Base-by-base conservation (phyloP, 2,797 vertebrate species). In the Microcaecilia unicolor region DNA sequence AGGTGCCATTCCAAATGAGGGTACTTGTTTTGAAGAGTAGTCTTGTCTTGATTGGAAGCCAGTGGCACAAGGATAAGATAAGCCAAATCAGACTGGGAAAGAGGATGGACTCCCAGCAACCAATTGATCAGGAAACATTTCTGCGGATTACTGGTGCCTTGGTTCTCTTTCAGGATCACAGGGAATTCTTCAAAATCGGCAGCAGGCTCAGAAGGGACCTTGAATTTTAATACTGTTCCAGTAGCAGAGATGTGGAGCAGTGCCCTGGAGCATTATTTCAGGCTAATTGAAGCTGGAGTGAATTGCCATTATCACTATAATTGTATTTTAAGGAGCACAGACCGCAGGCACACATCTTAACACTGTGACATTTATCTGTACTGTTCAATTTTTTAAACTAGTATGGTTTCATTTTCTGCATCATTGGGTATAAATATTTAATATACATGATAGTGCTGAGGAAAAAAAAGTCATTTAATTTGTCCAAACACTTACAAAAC, bases 371-470 rank as follows among this genome's bases (percentile, higher is more conserved):
- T 29, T 28, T 26, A 44, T 45, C 25, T 33, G 5, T 19, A 31
- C 12, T 46, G 17, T 28, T 20, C 19, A 5, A 10, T 30, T 13
- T 7, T 40, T 41, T 24, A 22, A 12, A 35, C 1, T 1, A 10
- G 13, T 18, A 35, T 16, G 7, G 15, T 18, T 30, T 9, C 31
- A 18, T 4, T 31, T 36, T 20, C 30, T 31, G 31, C 26, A 8
- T 22, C 47, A 38, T 30, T 31, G 34, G 27, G 6, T 6, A 3
- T 43, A 5, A 49, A 46, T 53, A 48, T 40, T 66, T 27, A 39
- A 52, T 49, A 9, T 1, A 27, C 13, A 2, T 18, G 29, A 12
- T 18, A 29, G 24, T 11, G 27, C n/a, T 13, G 15, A 2, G 15
- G n/a, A 26, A 36, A 25, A 35, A 22, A 33, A 27, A 20, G 24